These are phyloP conservation scores for Papio anubis DNA, from an alignment of 2,113 vertebrate genomes.

Conservation along the genomic window DNA sequence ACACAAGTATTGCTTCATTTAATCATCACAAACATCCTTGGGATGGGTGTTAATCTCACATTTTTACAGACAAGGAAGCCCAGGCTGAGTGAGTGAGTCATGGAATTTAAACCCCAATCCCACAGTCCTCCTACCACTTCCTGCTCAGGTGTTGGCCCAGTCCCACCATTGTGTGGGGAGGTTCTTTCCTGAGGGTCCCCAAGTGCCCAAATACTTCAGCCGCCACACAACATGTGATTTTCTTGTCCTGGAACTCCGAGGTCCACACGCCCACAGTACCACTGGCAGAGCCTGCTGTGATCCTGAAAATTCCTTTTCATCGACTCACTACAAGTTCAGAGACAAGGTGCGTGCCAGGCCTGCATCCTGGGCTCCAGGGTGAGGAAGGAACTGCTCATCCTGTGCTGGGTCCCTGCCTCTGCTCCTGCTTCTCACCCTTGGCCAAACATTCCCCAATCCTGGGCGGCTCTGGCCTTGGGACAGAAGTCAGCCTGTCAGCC, in stretches of 20 bases:
- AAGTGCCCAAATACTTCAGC: background rate
- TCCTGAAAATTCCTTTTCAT: background rate
- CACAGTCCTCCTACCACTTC: too few relatives aligned
- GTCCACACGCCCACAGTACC: rapidly evolving
- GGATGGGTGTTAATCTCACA: too few relatives aligned
- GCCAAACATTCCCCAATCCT: too few relatives aligned
- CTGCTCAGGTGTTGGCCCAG: too few relatives aligned
- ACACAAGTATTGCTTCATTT: background rate
- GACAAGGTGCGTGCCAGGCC: rapidly evolving
- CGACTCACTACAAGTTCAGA: background rate
- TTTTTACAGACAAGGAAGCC: background rate
- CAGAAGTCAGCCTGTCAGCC: background rate
- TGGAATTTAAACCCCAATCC: background rate
- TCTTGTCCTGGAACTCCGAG: background rate
- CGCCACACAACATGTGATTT: too few relatives aligned
- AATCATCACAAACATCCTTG: background rate
- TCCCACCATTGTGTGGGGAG: too few relatives aligned
- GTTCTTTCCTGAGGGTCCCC: background rate
- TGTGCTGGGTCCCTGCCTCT: background rate
- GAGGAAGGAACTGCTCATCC: background rate
- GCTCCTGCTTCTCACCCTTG: background rate
- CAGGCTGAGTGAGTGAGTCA: background rate
- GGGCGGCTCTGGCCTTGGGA: background rate
- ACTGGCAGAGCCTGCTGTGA: background rate
- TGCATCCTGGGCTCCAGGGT: background rate